Evolutionary conservation across 1,140 invertebrate genomes (phyloP).

Genomic region (Drosophila sp.): DNA sequence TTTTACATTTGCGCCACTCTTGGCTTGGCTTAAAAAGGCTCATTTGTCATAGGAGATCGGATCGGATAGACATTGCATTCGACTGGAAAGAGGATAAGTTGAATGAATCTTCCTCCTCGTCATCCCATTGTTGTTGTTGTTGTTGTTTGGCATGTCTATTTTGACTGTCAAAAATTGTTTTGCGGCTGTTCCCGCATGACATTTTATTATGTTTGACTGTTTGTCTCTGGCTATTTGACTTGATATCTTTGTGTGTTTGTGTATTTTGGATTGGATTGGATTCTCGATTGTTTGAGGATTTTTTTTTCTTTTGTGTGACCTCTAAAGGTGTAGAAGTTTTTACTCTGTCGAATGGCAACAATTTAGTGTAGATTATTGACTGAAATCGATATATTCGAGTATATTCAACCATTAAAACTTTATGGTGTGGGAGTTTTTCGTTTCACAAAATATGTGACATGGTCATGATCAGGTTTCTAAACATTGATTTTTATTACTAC

Average conservation of each 20-base stretch:
- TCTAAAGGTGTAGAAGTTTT: neutral
- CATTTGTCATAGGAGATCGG: constrained; percentile 64
- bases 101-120: neutral
- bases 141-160: constrained; percentile 61
- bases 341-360: too few species aligned
- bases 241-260: constrained; percentile 14
- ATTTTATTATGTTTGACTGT: constrained; percentile 79
- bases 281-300: neutral
- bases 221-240: constrained; percentile 51
- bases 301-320: neutral
- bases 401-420: neutral
- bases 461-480: constrained; percentile 2
- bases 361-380: too few species aligned
- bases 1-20: constrained; percentile 37
- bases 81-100: neutral
- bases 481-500: neutral
- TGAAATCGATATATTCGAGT: too few species aligned
- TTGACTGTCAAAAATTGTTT: constrained; percentile 72
- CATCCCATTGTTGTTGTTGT: neutral
- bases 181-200: constrained; percentile 71
- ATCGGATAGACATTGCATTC: too few species aligned
- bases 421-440: neutral
- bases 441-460: neutral
- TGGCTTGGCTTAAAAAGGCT: constrained; percentile 52
- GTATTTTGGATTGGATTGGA: constrained; percentile 17